phyloP scores from a whole-genome alignment of 2,797 vertebrate genomes.

The Arvicola amphibius region DNA sequence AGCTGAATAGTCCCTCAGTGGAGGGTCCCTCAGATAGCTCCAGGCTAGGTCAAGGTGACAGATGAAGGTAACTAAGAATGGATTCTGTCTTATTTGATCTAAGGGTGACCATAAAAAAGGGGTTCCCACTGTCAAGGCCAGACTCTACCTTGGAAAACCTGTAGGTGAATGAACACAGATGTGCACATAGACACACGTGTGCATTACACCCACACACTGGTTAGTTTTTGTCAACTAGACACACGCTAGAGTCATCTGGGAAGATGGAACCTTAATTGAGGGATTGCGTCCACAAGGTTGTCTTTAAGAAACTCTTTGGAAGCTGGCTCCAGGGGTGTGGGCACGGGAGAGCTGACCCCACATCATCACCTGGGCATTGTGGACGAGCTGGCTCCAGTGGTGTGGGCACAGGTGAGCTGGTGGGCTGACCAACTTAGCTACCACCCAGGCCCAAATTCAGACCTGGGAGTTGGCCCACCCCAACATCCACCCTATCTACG shows the following conservation, averaged over 20 bases:
- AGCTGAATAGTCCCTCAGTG: not conserved
- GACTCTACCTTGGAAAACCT: not conserved
- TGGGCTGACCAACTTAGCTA: not conserved
- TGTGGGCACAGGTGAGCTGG: not conserved
- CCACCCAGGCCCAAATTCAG: not conserved
- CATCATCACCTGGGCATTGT: not conserved
- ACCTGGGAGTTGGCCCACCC: not conserved
- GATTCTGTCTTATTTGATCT: not conserved
- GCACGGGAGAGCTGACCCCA: not conserved
- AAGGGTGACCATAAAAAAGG: not conserved
- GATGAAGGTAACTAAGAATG: not conserved
- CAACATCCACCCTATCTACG: not conserved
- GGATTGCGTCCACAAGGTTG: not conserved
- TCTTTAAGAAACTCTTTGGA: not conserved
- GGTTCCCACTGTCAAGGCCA: not conserved
- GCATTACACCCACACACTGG: not conserved
- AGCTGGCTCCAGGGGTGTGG: not conserved
- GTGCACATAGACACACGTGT: not conserved
- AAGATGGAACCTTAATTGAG: not conserved
- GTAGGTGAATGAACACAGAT: not conserved
- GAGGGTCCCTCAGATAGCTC: not conserved
- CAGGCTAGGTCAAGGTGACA: not conserved
- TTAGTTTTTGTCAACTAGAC: not conserved
- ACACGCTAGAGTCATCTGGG: not conserved
- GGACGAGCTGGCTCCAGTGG: not conserved